Base-by-base conservation (phyloP, 35 echinoderm and acorn worm genomes). In the Heliocidaris erythrogramma region DNA sequence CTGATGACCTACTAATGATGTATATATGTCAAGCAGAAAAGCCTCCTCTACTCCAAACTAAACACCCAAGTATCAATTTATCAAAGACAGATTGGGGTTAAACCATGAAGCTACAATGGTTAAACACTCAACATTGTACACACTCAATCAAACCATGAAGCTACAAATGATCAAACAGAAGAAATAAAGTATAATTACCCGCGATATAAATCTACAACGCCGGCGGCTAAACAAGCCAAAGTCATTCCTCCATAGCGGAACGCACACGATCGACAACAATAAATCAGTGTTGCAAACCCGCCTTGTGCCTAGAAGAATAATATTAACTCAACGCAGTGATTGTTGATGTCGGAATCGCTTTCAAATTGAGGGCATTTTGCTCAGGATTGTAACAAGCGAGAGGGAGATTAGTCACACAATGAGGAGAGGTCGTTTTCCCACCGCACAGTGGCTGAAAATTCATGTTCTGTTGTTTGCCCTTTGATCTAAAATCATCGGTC, bases 121-220 rank as follows among this genome's bases (percentile, higher is more conserved):
- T 78, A 78, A n/a, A 78, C 65, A 18, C 65, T 10, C 52, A 18
- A 24, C 21, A 78, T 27, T 18, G 27, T 21, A 78, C 65, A 78
- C 65, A 27, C 65, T n/a, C 65, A 7, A 78, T 78, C 27, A n/a
- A n/a, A n/a, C n/a, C n/a, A n/a, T n/a, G n/a, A n/a, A n/a, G n/a
- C n/a, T n/a, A n/a, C n/a, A n/a, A n/a, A n/a, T n/a, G n/a, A 78
- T 78, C 27, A n/a, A 78, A 78, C 65, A 78, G 0, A 78, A 78
- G 65, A 78, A 78, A 78, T 78, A 78, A 56, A 56, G 52, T 56
- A 78, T 78, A 78, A 78, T 78, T 78, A 78, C 65, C 27, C 65
- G 21, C 18, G 65, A 78, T 78, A 24, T 21, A 27, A 7, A 78
- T 78, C 65, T 78, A 21, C 65, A 78, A 27, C 21, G 65, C 65